phyloP scores from a whole-genome alignment of 2,113 vertebrate species.

The Otocyon megalotis region DNA sequence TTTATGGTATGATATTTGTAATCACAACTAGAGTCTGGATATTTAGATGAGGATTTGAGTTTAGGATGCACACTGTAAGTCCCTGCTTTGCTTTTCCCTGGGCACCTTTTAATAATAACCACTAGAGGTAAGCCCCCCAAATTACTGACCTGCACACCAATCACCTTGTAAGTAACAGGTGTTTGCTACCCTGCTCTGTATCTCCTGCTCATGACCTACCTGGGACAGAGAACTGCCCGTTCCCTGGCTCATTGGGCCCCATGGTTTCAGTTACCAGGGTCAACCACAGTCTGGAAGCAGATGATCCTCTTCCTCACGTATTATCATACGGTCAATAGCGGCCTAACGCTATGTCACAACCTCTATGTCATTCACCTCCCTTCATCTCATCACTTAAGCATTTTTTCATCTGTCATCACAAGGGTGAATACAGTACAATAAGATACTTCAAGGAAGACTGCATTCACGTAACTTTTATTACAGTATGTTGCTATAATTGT shows the following conservation, averaged over 20 bases:
- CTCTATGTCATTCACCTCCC: not conserved
- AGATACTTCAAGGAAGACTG: not conserved
- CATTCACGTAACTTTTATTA: not conserved
- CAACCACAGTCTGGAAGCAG: not conserved
- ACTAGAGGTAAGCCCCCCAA: not conserved
- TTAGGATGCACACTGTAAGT: not conserved
- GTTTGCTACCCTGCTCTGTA: not conserved
- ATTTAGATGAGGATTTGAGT: not conserved
- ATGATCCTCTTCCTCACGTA: not conserved
- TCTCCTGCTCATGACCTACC: not conserved
- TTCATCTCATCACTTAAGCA: not conserved
- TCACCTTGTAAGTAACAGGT: not conserved
- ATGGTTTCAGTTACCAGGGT: not conserved
- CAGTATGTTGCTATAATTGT: not conserved
- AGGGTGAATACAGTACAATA: not conserved
- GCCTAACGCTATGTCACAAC: not conserved
- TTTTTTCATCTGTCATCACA: not conserved
- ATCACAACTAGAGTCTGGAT: not conserved
- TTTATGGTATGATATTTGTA: not conserved
- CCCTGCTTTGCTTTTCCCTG: not conserved
- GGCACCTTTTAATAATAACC: not conserved
- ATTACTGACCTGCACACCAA: not conserved
- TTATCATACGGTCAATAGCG: not conserved
- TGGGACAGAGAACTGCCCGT: not conserved
- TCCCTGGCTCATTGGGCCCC: not conserved